phyloP scores from a whole-genome alignment of 92 coral and sea anemone species.

The Diadumene lineata region DNA sequence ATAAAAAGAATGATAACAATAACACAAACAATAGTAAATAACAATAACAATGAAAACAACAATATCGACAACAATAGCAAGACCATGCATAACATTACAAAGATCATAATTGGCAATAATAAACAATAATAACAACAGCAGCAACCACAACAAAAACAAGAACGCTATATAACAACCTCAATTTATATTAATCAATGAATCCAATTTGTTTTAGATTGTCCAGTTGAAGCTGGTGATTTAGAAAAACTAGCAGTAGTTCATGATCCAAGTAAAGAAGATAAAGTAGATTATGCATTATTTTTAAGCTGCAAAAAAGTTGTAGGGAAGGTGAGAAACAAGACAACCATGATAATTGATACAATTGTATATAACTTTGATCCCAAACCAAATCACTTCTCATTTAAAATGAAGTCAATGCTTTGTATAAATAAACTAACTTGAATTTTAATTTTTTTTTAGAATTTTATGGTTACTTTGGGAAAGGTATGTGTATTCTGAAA shows the following conservation, averaged over 20 bases:
- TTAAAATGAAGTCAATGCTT: too few relatives aligned
- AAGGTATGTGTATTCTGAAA: constrained; percentile 47
- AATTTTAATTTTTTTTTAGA: constrained; percentile 50
- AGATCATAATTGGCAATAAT: too few relatives aligned
- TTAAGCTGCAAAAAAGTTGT: constrained; percentile 86
- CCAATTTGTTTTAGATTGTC: constrained; percentile 70
- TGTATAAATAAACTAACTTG: not conserved
- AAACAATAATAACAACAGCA: too few relatives aligned
- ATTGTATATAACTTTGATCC: too few relatives aligned
- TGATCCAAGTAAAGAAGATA: constrained; percentile 82
- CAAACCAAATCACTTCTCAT: too few relatives aligned
- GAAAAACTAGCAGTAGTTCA: constrained; percentile 73
- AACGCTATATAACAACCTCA: not conserved
- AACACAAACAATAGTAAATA: too few relatives aligned
- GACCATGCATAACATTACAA: too few relatives aligned
- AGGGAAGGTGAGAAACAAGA: constrained; percentile 78
- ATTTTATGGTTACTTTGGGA: constrained; percentile 80
- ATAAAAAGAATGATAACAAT: too few relatives aligned
- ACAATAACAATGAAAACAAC: too few relatives aligned
- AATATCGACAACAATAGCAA: too few relatives aligned
- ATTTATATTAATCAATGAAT: not conserved
- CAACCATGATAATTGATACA: too few relatives aligned
- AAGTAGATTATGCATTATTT: constrained; percentile 83
- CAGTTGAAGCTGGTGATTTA: constrained; percentile 75
- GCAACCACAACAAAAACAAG: too few relatives aligned